These are phyloP conservation scores for Drosophila atroscutellata DNA, from an alignment of 2,888 invertebrate genomes.

Conservation along the genomic window DNA sequence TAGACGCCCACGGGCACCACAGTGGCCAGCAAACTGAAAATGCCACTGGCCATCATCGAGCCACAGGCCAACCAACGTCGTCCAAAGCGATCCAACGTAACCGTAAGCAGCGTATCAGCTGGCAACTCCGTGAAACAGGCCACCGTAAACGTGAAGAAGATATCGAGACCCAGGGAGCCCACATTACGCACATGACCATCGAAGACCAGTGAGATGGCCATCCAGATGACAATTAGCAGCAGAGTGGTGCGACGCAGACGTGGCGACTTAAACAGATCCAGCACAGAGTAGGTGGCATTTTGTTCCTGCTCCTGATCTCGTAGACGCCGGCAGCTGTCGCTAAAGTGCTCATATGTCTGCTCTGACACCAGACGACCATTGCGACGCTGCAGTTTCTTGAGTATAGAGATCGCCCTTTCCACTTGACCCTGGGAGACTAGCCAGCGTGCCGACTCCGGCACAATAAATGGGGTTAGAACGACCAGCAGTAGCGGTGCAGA, in stretches of 20 bases:
- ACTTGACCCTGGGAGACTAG: constrained; percentile 93
- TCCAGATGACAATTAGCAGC: constrained; percentile 93
- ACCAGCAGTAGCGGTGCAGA: constrained; percentile 91
- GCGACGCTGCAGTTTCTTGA: constrained; percentile 92
- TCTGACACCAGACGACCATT: constrained; percentile 91
- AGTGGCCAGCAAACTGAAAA: constrained; percentile 92
- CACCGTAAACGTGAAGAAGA: constrained; percentile 94
- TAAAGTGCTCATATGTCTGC: constrained; percentile 90
- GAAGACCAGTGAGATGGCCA: constrained; percentile 94
- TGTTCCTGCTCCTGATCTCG: constrained; percentile 89
- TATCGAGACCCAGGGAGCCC: constrained; percentile 91
- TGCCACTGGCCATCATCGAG: constrained; percentile 91
- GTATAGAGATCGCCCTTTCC: constrained; percentile 91
- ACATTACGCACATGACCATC: constrained; percentile 96
- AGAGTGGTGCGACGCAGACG: constrained; percentile 91
- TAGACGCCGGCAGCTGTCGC: constrained; percentile 88
- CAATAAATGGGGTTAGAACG: constrained; percentile 90
- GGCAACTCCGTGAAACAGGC: constrained; percentile 94
- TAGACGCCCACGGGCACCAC: constrained; percentile 90
- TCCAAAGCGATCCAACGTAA: constrained; percentile 91
- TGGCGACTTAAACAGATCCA: constrained; percentile 93
- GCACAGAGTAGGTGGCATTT: constrained; percentile 90
- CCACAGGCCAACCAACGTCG: constrained; percentile 94
- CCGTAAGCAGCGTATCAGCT: constrained; percentile 92
- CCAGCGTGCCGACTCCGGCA: constrained; percentile 96